These are phyloP conservation scores for Todiramphus saurophagus DNA, from an alignment of 2,113 vertebrate genomes.

Conservation along the genomic window DNA sequence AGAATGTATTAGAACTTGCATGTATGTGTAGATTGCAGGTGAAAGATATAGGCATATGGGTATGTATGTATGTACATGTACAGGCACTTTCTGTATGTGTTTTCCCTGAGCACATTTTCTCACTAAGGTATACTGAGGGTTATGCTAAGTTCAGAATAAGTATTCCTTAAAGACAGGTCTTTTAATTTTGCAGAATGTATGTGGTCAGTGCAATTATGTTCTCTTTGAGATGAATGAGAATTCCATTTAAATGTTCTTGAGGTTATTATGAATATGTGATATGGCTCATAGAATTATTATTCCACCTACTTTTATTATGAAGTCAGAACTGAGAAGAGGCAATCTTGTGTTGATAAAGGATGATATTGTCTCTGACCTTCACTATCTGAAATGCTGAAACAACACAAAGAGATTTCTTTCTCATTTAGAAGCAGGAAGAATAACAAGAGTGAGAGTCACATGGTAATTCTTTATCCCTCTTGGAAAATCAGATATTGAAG, in stretches of 20 bases:
- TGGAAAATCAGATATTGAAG: neutral
- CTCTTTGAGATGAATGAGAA: conserved; percentile 5
- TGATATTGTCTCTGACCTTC: neutral
- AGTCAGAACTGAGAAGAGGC: neutral
- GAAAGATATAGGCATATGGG: too few relatives aligned
- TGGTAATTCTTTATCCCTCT: neutral
- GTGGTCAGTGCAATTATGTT: conserved; percentile 38
- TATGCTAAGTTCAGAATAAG: neutral
- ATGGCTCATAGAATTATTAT: conserved; percentile 16
- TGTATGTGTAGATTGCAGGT: neutral
- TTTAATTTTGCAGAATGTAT: conserved; percentile 8
- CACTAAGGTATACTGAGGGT: neutral
- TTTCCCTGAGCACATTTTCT: neutral
- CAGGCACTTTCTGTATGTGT: neutral
- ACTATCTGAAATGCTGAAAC: neutral
- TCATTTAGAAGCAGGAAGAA: neutral
- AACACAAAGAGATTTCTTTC: neutral
- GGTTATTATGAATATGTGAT: conserved; percentile 14
- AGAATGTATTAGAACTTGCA: neutral
- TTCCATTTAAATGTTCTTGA: conserved; percentile 41
- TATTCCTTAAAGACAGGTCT: conserved; percentile 12
- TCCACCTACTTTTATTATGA: neutral
- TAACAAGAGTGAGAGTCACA: neutral
- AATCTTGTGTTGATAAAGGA: neutral
- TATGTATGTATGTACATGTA: neutral